Base-by-base conservation (phyloP, 1,140 invertebrate species). In the Tenebrio molitor region DNA sequence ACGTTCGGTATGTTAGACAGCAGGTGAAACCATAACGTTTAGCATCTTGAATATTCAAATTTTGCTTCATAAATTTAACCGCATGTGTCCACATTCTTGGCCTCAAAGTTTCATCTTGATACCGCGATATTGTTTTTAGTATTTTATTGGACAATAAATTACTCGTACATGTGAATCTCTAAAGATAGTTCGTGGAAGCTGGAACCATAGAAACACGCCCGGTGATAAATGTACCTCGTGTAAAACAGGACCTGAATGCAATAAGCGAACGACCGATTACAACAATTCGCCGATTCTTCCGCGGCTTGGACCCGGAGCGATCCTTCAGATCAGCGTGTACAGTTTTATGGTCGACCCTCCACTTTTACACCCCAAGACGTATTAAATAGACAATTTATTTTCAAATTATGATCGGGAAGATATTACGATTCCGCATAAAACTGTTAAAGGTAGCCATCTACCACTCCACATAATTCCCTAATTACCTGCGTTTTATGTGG, bases 131-230 rank as follows among this genome's bases (percentile, higher is more conserved):
- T 58, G 50, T 58, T 58, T 58, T 58, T 58, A 58, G 50, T 58
- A 58, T 58, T 58, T 58, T 58, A 58, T 58, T 58, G 50, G 50
- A 14, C 50, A 58, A 58, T 58, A 58, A 58, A 58, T 58, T 58
- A 58, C 10, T 3, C 50, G 29, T 29, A 58, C 50, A 58, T 33
- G 21, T 58, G 50, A 29, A 58, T 58, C 50, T 58, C 10, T 17
- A 17, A 58, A 58, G 50, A 58, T 58, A 58, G 50, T 25, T 58
- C 50, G 15, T 58, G 23, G 44, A 50, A 50, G 14, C 23, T 17
- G 17, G 50, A 29, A 29, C 50, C 29, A 58, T 29, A 58, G 50
- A 58, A 58, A 58, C 29, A 58, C 29, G 23, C n/a, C 50, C 15
- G 2, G 50, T 58, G 50, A 58, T 58, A 58, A 58, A 58, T 58